Conservation (phyloP, 2,888 invertebrate species). For the Drosophila setosimentum region DNA sequence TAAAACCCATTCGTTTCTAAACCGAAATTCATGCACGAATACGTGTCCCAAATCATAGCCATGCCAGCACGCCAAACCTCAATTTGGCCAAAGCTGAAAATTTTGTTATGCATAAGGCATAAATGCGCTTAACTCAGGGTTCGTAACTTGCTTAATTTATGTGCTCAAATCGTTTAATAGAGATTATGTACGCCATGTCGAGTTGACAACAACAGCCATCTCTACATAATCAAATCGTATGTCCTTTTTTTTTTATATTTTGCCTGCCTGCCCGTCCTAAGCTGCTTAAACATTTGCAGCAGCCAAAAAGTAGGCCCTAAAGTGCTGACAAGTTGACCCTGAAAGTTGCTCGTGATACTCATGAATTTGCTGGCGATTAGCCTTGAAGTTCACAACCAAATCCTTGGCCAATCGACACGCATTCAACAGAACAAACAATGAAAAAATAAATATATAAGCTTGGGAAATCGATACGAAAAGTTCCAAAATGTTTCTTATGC, state of each 20-base stretch:
- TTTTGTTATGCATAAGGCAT: slow-evolving; percentile 77
- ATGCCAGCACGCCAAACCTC: slow-evolving; percentile 59
- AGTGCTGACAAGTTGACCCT: slow-evolving; percentile 54
- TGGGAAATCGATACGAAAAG: slow-evolving; percentile 62
- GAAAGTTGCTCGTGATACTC: slow-evolving; percentile 60
- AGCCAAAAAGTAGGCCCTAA: slow-evolving; percentile 27
- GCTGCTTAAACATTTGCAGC: slow-evolving; percentile 59
- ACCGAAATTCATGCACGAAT: slow-evolving; percentile 76
- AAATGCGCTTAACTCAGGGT: slow-evolving; percentile 61
- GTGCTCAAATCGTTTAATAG: slow-evolving; percentile 80
- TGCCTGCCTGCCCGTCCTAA: slow-evolving; percentile 18
- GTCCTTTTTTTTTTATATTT: slow-evolving; percentile 48
- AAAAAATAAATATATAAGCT: slow-evolving; percentile 23
- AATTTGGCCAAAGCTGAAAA: slow-evolving; percentile 61
- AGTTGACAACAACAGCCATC: slow-evolving; percentile 47
- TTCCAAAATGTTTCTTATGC: slow-evolving; percentile 61
- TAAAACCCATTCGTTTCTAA: slow-evolving; percentile 54
- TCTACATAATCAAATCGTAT: slow-evolving; percentile 71
- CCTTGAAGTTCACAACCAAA: slow-evolving; percentile 51
- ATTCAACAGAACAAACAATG: slow-evolving; percentile 37
- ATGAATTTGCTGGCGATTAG: slow-evolving; percentile 79
- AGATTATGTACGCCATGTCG: slow-evolving; percentile 77
- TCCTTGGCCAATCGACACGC: slow-evolving; percentile 73
- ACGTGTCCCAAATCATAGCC: slow-evolving; percentile 54
- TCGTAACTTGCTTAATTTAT: slow-evolving; percentile 77